phyloP scores from a whole-genome alignment of 2,888 invertebrate species.

The Mythimna impura region DNA sequence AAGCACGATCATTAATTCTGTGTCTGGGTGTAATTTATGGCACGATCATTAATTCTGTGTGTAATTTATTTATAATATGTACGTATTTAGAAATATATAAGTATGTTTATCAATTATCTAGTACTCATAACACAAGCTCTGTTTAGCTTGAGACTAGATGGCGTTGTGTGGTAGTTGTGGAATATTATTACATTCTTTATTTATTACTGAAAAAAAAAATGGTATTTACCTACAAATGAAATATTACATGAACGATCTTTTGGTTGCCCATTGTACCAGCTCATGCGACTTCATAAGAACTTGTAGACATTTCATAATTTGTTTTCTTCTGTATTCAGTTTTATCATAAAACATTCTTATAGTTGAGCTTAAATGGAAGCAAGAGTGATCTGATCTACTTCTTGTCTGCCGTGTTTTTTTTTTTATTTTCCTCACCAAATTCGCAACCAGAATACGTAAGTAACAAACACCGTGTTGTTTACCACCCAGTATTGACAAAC shows the following conservation, averaged over 20 bases:
- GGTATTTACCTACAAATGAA: too few species aligned
- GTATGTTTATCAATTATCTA: too few species aligned
- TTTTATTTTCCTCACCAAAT: background rate
- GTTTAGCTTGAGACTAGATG: too few species aligned
- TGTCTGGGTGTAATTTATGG: too few species aligned
- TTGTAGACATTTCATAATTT: background rate
- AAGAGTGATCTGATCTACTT: background rate
- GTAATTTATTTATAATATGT: too few species aligned
- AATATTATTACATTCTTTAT: too few species aligned
- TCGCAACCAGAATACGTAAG: slow-evolving; percentile 3
- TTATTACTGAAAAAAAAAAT: too few species aligned
- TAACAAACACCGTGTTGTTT: background rate
- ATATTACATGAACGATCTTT: background rate
- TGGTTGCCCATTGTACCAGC: background rate
- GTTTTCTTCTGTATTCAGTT: background rate
- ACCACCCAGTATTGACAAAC: slow-evolving; percentile 22
- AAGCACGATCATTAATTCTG: too few species aligned
- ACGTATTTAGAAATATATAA: too few species aligned
- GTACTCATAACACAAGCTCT: too few species aligned
- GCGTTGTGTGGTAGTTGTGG: too few species aligned
- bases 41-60: too few species aligned
- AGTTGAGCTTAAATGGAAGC: background rate
- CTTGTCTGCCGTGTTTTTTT: background rate
- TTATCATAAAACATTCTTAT: background rate
- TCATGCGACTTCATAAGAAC: background rate